Base-by-base conservation (phyloP, 2,113 vertebrate genomes). In the Phasianus colchicus region DNA sequence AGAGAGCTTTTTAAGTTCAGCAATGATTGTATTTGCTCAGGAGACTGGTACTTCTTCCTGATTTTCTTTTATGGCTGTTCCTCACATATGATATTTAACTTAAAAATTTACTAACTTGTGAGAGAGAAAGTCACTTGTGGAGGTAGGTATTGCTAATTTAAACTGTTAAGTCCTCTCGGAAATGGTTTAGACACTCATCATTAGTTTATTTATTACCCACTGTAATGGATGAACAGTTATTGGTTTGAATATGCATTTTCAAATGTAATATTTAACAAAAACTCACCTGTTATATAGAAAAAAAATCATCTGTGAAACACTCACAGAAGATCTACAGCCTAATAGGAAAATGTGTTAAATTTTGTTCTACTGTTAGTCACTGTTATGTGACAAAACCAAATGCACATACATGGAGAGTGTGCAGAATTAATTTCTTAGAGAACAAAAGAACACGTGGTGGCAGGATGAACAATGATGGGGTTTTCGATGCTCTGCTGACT, bases 361-460 rank as follows among this genome's bases (percentile, higher is more conserved):
- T 94, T 66, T 81, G 30, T 85, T 96, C 86, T 27, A 52, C 87
- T 95, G n/a, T 71, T 83, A 81, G 55, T 91, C 60, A 48, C 85
- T 77, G 42, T 78, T 92, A 11, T 1, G 27, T 93, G 83, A 79
- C 69, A 65, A 95, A 92, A 85, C 92, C 85, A 66, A 93, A 84
- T 3, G 80, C 25, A 61, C 0, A 0, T 66, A 78, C 64, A 42
- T 0, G 4, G 83, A 64, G 17, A 52, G 73, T 5, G 58, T 71
- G 15, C 58, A 90, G 95, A 92, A 95, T 88, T 89, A 45, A 96
- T 85, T 71, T 86, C 77, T 55, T 40, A 0, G 3, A 92, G 96
- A 97, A 97, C 97, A 97, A 97, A 97, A 96, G 83, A 96, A 96
- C 96, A 93, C 95, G 66, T 71, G 89, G 90, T 70, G 57, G 70